phyloP scores from a whole-genome alignment of 2,113 vertebrate species.

The Thryonomys swinderianus region DNA sequence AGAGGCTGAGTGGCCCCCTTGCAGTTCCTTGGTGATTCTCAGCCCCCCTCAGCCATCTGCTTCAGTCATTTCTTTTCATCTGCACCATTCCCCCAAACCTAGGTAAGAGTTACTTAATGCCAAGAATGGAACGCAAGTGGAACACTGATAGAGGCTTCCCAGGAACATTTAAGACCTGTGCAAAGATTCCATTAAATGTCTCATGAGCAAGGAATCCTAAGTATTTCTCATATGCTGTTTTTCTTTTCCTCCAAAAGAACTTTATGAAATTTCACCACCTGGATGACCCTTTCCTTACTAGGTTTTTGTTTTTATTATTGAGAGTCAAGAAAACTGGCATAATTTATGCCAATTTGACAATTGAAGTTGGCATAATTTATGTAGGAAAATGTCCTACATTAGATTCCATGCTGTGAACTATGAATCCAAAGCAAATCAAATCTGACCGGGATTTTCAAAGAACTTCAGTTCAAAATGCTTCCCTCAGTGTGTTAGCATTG shows the following conservation, averaged over 20 bases:
- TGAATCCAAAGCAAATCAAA: background rate
- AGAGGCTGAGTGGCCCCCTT: rapidly evolving
- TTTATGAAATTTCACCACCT: background rate
- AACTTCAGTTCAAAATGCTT: background rate
- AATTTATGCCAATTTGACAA: too few species aligned
- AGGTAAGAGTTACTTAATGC: slow-evolving; percentile 28
- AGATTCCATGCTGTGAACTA: background rate
- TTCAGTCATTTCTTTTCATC: slow-evolving; percentile 20
- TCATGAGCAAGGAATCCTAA: background rate
- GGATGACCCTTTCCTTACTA: slow-evolving; percentile 1
- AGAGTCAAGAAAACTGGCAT: background rate
- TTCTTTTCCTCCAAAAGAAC: background rate
- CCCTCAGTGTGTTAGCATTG: background rate
- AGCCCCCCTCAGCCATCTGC: background rate
- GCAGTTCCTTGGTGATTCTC: background rate
- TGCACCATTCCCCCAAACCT: slow-evolving; percentile 6
- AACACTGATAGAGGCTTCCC: background rate
- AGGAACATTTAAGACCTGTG: background rate
- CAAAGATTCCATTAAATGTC: background rate
- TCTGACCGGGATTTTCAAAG: background rate
- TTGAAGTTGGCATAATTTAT: background rate
- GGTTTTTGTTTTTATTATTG: background rate
- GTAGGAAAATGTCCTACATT: background rate
- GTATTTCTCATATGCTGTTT: background rate
- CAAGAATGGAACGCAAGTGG: background rate